phyloP scores from a whole-genome alignment of 2,113 vertebrate genomes.

The Plestiodon gilberti region DNA sequence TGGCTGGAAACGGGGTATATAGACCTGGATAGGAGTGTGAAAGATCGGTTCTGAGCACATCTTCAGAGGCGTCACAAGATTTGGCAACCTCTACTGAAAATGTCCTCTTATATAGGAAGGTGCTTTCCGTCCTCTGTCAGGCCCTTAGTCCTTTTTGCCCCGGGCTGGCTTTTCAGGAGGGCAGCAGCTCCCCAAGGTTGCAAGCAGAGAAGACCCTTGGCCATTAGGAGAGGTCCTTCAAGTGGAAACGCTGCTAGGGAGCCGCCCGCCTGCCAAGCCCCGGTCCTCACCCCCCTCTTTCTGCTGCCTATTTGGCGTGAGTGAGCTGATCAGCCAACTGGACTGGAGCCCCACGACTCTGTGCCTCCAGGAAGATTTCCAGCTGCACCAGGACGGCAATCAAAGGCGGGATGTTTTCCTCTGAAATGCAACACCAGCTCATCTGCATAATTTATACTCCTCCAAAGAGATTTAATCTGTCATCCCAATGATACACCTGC shows the following conservation, averaged over 20 bases:
- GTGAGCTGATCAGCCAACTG: too few species aligned
- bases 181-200: too few species aligned
- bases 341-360: not conserved
- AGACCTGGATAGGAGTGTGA: too few species aligned
- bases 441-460: slow-evolving; percentile 63
- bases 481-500: slow-evolving; percentile 57
- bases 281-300: too few species aligned
- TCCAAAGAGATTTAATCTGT: slow-evolving; percentile 55
- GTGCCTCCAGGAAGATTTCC: not conserved
- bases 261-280: too few species aligned
- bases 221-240: too few species aligned
- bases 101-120: not conserved
- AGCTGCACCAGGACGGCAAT: not conserved
- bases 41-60: not conserved
- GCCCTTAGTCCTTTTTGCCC: not conserved
- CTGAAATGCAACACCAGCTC: not conserved
- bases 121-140: too few species aligned
- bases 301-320: too few species aligned
- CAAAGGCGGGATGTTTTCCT: not conserved
- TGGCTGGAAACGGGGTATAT: not conserved
- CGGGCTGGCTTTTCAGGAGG: not conserved
- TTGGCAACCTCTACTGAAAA: not conserved
- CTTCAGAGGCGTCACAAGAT: not conserved
- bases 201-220: too few species aligned
- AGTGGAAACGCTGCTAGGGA: too few species aligned